A percentile compares a stretch with the other conserved stretches of the same genome.
phyloP scores from a whole-genome alignment of 2,888 invertebrate species.

The Mythimna ferrago region DNA sequence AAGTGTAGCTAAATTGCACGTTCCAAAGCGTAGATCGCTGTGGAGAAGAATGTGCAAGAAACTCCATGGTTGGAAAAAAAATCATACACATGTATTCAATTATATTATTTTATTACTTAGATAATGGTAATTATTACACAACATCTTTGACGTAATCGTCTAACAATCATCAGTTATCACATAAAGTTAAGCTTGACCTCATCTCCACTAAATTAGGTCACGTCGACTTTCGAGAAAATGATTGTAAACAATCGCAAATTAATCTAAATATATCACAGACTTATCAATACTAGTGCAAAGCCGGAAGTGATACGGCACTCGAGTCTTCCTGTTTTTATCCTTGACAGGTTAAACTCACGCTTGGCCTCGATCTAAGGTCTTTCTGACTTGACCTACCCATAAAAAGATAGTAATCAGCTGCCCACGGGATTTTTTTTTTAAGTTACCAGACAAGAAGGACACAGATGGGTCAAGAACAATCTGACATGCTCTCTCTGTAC shows the following conservation, averaged over 20 bases:
- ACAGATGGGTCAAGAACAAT: too few species aligned
- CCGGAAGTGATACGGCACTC: constrained; percentile 26
- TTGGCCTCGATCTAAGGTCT: constrained; percentile 29
- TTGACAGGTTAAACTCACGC: constrained; percentile 14
- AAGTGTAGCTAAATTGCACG: too few species aligned
- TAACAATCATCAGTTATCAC: constrained; percentile 19
- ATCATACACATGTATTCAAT: constrained; percentile 26
- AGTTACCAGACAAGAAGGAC: too few species aligned
- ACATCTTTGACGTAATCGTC: constrained; percentile 20
- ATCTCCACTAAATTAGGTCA: constrained; percentile 33
- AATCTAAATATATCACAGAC: constrained; percentile 61
- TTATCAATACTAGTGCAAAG: constrained; percentile 58
- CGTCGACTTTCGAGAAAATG: constrained; percentile 18
- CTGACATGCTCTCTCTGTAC: too few species aligned
- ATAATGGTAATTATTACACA: constrained; percentile 38
- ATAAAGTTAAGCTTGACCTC: constrained; percentile 18
- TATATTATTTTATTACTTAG: constrained; percentile 23
- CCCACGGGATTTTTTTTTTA: not conserved
- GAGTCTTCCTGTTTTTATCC: constrained; percentile 43
- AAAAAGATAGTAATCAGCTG: not conserved
- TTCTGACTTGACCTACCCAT: not conserved
- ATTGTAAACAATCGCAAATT: constrained; percentile 47
- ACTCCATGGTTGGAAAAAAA: not conserved
- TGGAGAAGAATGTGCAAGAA: too few species aligned
- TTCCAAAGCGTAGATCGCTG: too few species aligned